Evolutionary conservation across 35 echinoderm and acorn worm genomes (phyloP).

Genomic region (Holothuria glaberrima): DNA sequence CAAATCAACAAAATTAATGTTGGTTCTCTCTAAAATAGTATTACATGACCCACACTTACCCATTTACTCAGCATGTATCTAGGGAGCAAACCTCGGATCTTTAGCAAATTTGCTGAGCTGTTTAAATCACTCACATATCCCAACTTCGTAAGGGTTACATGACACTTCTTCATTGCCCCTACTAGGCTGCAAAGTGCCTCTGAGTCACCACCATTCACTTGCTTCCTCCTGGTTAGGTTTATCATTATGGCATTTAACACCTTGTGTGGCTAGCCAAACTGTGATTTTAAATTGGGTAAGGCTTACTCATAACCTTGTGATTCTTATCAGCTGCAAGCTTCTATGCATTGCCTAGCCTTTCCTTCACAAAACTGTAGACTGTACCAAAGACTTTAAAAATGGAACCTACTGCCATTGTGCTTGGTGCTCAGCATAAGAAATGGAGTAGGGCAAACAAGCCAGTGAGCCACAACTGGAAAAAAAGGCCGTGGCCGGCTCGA

Average conservation of each 20-base stretch:
- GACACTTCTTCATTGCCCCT: slow-evolving; percentile 51
- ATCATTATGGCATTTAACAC: slow-evolving; percentile 38
- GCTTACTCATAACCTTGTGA: slow-evolving; percentile 40
- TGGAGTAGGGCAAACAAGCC: no score
- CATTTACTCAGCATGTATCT: slow-evolving; percentile 33
- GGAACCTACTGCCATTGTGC: no score
- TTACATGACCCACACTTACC: slow-evolving; percentile 32
- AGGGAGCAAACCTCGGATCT: slow-evolving; percentile 29
- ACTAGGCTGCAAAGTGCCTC: slow-evolving; percentile 50
- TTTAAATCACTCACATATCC: slow-evolving; percentile 56
- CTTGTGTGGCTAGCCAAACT: slow-evolving; percentile 52
- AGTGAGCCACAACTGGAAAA: no score
- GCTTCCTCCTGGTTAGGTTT: neutral
- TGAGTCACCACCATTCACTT: slow-evolving; percentile 4
- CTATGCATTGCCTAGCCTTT: slow-evolving; percentile 33
- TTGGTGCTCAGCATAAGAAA: no score
- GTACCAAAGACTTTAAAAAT: no score
- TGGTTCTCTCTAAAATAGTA: neutral
- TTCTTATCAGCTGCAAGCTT: slow-evolving; percentile 18
- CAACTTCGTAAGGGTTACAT: slow-evolving; percentile 48
- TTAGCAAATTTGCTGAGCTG: slow-evolving; percentile 24
- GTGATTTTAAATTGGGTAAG: slow-evolving; percentile 2
- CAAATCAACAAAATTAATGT: no score
- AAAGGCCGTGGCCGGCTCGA: no score
- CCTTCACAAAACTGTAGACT: slow-evolving; percentile 42